Evolutionary conservation across 2,797 vertebrate genomes (phyloP).

Genomic region (Vultur gryphus): DNA sequence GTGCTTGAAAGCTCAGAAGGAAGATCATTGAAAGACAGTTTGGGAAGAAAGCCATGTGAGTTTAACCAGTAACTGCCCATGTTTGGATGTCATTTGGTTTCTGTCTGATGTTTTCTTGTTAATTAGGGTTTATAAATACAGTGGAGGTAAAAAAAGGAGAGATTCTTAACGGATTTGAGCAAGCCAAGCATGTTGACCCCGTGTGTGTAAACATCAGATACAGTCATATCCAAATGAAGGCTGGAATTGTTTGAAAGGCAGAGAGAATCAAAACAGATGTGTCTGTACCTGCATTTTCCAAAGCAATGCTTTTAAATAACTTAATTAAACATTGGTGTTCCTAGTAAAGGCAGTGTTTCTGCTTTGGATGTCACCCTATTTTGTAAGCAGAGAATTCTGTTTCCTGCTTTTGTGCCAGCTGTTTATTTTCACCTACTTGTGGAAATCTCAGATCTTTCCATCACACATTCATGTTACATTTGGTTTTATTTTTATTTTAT

Average conservation of each 20-base stretch:
- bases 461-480: not conserved
- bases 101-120: not conserved
- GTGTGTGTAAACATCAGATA: not conserved
- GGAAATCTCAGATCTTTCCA: not conserved
- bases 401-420: not conserved
- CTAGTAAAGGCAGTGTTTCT: not conserved
- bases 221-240: not conserved
- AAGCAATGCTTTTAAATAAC: not conserved
- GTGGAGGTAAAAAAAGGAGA: not conserved
- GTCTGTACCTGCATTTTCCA: not conserved
- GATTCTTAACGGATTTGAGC: not conserved
- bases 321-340: not conserved
- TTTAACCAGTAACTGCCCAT: not conserved
- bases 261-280: not conserved
- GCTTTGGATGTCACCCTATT: not conserved
- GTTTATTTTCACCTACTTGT: not conserved
- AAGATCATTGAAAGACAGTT: constrained; percentile 35
- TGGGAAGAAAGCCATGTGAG: constrained; percentile 8
- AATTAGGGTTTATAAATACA: not conserved
- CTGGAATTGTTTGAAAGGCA: not conserved
- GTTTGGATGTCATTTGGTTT: not conserved
- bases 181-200: not conserved
- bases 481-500: not conserved
- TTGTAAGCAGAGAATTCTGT: not conserved
- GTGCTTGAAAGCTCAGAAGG: constrained; percentile 2